These are phyloP conservation scores for Scaptomyza reducta DNA, from an alignment of 2,888 invertebrate species.

Conservation along the genomic window DNA sequence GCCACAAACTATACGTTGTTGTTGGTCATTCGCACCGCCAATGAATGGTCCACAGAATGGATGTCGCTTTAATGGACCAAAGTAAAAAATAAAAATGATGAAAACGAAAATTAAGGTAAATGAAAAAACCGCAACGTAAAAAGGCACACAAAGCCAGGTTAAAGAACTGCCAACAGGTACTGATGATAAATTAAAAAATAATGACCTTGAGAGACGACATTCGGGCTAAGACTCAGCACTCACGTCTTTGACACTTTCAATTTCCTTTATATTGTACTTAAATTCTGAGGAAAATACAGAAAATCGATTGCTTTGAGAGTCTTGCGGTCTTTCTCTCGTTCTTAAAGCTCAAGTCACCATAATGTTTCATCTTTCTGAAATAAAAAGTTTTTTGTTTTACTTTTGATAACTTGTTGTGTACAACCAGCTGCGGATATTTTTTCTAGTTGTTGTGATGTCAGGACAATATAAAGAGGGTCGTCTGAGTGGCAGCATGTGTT, in stretches of 20 bases:
- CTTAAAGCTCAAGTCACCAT: background rate
- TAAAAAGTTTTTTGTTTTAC: constrained; percentile 2
- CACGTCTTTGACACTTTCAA: constrained; percentile 8
- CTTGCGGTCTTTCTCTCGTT: background rate
- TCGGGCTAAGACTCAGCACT: constrained; percentile 26
- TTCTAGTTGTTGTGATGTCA: constrained; percentile 35
- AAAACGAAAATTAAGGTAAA: constrained; percentile 27
- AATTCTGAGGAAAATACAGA: background rate
- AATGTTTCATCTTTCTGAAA: background rate
- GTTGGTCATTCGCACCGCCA: constrained; percentile 18
- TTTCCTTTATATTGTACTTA: background rate
- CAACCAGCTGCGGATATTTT: constrained; percentile 45
- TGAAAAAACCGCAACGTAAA: constrained; percentile 53
- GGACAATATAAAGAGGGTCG: background rate
- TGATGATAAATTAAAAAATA: constrained; percentile 76
- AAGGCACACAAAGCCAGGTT: constrained; percentile 20
- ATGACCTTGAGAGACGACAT: constrained; percentile 55
- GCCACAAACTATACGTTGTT: constrained; percentile 42
- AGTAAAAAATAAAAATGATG: constrained; percentile 25
- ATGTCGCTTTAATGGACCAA: constrained; percentile 61
- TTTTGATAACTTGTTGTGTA: constrained; percentile 23
- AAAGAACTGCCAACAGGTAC: constrained; percentile 53
- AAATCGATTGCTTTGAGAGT: background rate
- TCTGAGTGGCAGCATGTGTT: constrained; percentile 14
- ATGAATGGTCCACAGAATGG: constrained; percentile 44